phyloP scores from a whole-genome alignment of 2,113 vertebrate genomes.

The Cariama cristata region DNA sequence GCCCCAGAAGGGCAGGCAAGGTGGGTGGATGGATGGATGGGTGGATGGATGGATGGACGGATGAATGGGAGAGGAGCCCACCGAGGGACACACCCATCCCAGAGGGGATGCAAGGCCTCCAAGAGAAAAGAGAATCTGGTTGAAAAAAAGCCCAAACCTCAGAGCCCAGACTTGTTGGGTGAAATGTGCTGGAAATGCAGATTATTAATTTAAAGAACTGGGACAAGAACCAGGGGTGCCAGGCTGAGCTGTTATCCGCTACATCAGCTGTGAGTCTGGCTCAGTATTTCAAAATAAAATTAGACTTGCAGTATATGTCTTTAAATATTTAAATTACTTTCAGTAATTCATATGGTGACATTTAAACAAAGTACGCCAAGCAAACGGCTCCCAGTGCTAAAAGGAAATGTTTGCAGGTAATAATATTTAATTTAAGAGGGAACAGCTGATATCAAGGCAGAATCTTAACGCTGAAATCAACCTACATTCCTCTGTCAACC shows the following conservation, averaged over 20 bases:
- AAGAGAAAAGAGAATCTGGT: background rate
- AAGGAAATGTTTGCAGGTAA: conserved; percentile 64
- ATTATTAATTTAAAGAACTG: background rate
- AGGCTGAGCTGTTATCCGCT: conserved; percentile 27
- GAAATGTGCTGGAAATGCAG: conserved; percentile 38
- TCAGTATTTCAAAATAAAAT: conserved; percentile 36
- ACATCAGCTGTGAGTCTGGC: conserved; percentile 20
- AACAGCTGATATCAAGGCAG: conserved; percentile 43
- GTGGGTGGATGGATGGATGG: background rate
- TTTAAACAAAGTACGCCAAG: conserved; percentile 57
- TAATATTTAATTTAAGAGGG: conserved; percentile 48
- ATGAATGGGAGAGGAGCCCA: background rate
- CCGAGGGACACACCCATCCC: background rate
- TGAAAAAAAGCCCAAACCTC: background rate
- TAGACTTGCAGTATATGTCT: conserved; percentile 38
- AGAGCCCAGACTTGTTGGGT: background rate
- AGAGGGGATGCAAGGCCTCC: background rate
- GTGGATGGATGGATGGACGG: background rate
- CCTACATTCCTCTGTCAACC: background rate
- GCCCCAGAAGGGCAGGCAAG: background rate
- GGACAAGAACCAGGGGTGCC: conserved; percentile 2
- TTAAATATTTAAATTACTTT: conserved; percentile 69
- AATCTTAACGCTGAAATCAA: conserved; percentile 24
- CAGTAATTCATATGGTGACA: conserved; percentile 66
- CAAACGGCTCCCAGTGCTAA: conserved; percentile 41